Percentiles rank a stretch among this genome's conserved stretches.
Conservation (phyloP, 2,888 invertebrate genomes). For the Sesia apiformis region DNA sequence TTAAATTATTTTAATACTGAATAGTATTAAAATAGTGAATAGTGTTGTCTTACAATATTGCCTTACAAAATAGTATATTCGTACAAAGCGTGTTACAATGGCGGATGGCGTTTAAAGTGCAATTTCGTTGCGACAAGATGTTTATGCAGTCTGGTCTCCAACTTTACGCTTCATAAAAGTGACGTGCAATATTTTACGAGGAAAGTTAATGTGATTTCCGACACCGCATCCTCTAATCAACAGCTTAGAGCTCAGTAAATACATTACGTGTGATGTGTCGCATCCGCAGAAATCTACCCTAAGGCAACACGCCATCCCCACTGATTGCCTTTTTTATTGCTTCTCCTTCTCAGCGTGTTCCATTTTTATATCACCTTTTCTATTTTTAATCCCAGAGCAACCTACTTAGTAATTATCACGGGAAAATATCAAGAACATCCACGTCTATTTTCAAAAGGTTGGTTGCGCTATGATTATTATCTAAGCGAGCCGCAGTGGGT, state of each 20-base stretch:
- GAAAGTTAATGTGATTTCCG: constrained; percentile 12
- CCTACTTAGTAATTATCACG: too few species aligned
- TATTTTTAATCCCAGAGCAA: too few species aligned
- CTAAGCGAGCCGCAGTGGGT: neutral
- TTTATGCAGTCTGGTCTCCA: constrained; percentile 3
- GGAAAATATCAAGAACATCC: too few species aligned
- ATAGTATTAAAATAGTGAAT: too few species aligned
- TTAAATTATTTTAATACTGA: too few species aligned
- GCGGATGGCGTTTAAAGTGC: constrained; percentile 8
- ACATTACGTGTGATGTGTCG: constrained; percentile 31
- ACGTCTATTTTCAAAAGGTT: too few species aligned
- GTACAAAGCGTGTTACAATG: neutral
- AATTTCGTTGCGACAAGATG: constrained; percentile 10
- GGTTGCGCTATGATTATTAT: neutral
- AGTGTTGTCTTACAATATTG: too few species aligned
- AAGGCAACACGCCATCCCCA: constrained; percentile 13
- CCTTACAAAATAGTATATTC: too few species aligned
- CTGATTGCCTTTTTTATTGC: constrained; percentile 50
- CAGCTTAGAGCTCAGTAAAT: constrained; percentile 30
- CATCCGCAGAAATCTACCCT: constrained; percentile 24
- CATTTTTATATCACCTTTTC: constrained; percentile 5
- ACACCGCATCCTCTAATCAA: constrained; percentile 34
- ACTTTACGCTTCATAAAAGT: constrained; percentile 6
- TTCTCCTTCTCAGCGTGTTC: constrained; percentile 24
- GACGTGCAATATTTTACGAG: neutral